phyloP scores from a whole-genome alignment of 2,113 vertebrate genomes.

The Atherinomorus stipes region DNA sequence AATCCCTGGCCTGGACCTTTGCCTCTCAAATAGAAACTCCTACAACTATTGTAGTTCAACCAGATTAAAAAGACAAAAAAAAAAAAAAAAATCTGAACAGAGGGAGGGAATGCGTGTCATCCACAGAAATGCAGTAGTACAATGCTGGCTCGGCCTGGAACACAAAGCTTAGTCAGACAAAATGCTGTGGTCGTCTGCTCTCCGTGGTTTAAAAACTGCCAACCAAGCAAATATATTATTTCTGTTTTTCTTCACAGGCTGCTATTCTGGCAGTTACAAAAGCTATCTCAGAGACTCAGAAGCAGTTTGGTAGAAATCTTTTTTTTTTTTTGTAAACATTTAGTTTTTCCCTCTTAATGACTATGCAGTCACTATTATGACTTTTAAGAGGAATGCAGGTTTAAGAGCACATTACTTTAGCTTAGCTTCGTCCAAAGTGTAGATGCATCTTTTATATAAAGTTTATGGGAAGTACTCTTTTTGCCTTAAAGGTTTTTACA shows the following conservation, averaged over 20 bases:
- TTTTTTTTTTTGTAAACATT: background rate
- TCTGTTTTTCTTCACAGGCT: constrained; percentile 52
- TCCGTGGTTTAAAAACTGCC: constrained; percentile 52
- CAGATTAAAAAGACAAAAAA: constrained; percentile 73
- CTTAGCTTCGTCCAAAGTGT: background rate
- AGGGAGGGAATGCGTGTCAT: constrained; percentile 35
- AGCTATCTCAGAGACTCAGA: background rate
- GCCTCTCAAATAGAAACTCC: constrained; percentile 66
- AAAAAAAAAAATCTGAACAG: constrained; percentile 31
- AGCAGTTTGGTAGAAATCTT: background rate
- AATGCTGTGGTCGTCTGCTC: constrained; percentile 59
- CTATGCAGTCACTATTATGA: background rate
- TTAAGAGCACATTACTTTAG: background rate
- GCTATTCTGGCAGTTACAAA: constrained; percentile 21
- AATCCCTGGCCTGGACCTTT: constrained; percentile 65
- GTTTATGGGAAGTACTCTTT: too few species aligned
- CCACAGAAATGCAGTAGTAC: constrained; percentile 64
- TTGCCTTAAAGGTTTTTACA: too few species aligned
- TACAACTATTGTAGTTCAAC: constrained; percentile 72
- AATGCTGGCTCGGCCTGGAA: constrained; percentile 69
- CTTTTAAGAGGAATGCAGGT: background rate
- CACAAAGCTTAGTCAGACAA: constrained; percentile 37
- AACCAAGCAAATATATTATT: constrained; percentile 66
- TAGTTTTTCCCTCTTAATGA: too few species aligned
- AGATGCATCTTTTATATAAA: too few species aligned